Evolutionary conservation across 2,113 vertebrate genomes (phyloP).

Genomic region (Stomatorhinus ivindoensis): DNA sequence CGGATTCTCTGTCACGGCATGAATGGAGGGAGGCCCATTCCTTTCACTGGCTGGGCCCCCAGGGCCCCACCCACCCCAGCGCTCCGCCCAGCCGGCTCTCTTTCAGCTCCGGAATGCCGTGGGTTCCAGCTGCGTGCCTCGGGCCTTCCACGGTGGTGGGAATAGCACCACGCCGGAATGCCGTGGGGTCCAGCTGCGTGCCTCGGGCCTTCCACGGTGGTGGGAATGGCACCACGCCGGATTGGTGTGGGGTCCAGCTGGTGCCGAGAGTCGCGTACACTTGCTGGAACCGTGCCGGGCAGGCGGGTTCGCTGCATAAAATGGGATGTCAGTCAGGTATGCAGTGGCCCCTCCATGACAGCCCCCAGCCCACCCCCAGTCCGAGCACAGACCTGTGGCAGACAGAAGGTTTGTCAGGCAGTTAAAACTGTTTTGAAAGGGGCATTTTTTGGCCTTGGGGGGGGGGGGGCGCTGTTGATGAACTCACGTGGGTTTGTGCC

Average conservation of each 20-base stretch:
- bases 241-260: neutral
- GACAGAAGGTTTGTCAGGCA: neutral
- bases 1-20: neutral
- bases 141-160: neutral
- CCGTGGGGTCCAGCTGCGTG: neutral
- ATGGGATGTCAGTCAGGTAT: neutral
- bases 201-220: neutral
- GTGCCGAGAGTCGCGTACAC: neutral
- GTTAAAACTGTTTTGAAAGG: neutral
- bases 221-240: neutral
- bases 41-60: neutral
- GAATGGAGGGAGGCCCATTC: neutral
- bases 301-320: neutral
- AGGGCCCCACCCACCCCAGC: neutral
- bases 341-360: neutral
- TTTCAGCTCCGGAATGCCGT: neutral
- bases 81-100: neutral
- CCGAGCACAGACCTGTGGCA: neutral
- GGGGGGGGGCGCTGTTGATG: neutral
- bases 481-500: conserved; percentile 16
- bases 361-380: neutral
- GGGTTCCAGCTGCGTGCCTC: neutral
- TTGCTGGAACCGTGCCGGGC: neutral
- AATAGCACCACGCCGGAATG: neutral
- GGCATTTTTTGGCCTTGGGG: neutral